Percentiles rank a stretch among this genome's conserved stretches.
These are phyloP conservation scores for Bruchidius siliquastri DNA, from an alignment of 2,888 invertebrate species.

Conservation along the genomic window DNA sequence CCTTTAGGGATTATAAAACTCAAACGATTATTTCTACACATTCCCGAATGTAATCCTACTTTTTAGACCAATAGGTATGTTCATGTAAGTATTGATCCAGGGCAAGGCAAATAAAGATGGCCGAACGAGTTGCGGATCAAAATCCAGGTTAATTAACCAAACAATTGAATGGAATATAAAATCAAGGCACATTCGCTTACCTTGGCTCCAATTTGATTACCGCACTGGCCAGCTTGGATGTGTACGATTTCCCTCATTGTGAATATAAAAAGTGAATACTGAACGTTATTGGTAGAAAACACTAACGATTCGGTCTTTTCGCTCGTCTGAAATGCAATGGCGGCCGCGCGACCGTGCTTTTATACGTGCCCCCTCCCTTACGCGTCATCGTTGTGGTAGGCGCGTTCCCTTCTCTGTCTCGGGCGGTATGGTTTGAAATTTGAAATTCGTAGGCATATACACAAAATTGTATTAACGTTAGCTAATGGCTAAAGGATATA, in stretches of 20 bases:
- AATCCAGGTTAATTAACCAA: not conserved
- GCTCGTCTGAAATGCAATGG: constrained; percentile 37
- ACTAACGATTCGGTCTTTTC: constrained; percentile 30
- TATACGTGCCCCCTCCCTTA: constrained; percentile 38
- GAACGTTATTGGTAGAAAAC: constrained; percentile 31
- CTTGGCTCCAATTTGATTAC: constrained; percentile 87
- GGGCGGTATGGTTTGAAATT: not conserved
- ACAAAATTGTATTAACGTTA: not conserved
- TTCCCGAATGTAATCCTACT: not conserved
- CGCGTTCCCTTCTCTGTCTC: not conserved
- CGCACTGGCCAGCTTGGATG: constrained; percentile 75
- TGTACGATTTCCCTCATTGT: constrained; percentile 91
- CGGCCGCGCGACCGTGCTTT: constrained; percentile 23
- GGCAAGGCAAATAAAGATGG: not conserved
- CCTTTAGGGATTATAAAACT: too few relatives aligned
- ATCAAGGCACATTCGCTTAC: constrained; percentile 50
- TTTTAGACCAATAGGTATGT: not conserved
- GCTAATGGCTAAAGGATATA: not conserved
- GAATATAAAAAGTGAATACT: constrained; percentile 13
- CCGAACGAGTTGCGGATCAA: not conserved
- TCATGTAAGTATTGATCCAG: not conserved
- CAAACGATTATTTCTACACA: not conserved
- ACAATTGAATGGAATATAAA: not conserved
- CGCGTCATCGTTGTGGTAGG: constrained; percentile 18
- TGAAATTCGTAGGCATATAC: not conserved